These are phyloP conservation scores for Columba livia DNA, from an alignment of 2,113 vertebrate species.

Conservation along the genomic window DNA sequence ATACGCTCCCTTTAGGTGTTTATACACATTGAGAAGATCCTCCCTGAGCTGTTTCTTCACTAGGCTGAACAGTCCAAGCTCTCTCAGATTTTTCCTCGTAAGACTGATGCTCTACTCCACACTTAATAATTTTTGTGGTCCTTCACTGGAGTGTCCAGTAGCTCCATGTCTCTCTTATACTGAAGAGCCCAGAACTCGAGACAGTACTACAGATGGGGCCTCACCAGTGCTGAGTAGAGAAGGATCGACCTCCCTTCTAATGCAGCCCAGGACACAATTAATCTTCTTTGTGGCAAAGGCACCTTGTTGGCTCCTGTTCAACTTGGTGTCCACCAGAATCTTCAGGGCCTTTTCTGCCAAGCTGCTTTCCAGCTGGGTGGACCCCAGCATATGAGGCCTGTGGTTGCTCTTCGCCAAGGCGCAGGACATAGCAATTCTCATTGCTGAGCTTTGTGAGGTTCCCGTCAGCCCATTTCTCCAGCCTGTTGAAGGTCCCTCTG, in stretches of 20 bases:
- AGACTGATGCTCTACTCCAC: background rate
- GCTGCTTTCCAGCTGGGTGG: background rate
- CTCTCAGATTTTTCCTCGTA: background rate
- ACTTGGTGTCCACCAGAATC: background rate
- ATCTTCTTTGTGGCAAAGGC: background rate
- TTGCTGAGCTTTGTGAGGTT: background rate
- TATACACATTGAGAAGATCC: background rate
- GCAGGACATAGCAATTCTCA: background rate
- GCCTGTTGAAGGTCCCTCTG: background rate
- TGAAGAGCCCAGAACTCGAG: background rate
- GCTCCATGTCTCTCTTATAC: background rate
- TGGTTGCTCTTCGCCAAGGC: background rate
- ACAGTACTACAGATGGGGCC: background rate
- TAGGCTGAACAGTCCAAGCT: background rate
- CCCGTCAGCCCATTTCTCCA: background rate
- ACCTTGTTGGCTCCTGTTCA: background rate
- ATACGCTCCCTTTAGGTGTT: background rate
- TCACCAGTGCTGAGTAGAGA: background rate
- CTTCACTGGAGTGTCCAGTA: background rate
- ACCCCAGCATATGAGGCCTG: background rate
- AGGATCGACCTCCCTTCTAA: background rate
- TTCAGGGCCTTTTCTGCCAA: background rate
- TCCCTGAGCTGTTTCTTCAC: background rate
- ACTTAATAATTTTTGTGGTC: background rate
- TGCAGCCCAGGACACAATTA: background rate